Evolutionary conservation across 92 coral and sea anemone species (phyloP), one percentile per base, ranked within the genome.

Genomic region (Parazoanthus atlanticus): DNA sequence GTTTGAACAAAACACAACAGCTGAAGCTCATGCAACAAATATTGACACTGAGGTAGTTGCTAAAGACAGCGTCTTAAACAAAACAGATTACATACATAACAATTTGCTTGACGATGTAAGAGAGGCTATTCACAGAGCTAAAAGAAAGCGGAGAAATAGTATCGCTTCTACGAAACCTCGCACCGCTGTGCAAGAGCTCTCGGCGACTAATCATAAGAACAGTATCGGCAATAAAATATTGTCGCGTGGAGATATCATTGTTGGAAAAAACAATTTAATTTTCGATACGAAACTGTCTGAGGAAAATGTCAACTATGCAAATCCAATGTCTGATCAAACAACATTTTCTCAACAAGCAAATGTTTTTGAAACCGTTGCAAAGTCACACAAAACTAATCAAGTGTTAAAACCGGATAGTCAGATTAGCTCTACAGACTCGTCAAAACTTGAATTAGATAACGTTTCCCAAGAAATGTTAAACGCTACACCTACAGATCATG

Each of bases 71-170:
- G 8, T 26, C 26, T 15, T 58, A 33, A 64, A 34, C 3, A 66
- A 64, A 73, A 73, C 19, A 33, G 58, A 41, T 46, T 26, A 12
- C 32, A 25, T 8, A 34, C 52, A 13, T 28, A 38, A 26, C 52
- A 82, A 26, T 19, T n/a, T 82, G 26, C 86, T 65, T 25, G 61
- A 38, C 23, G 76, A 66, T 36, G 56, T 66, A 13, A 82, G 32
- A 71, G 76, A 81, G 28, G 74, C 23, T 52, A 23, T 81, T 41
- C 6, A 66, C 32, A 41, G 76, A 13, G 61, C 86, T 11, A 64
- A 82, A 40, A 29, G 52, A 7, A 75, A 38, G 34, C 79, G 79
- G n/a, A 82, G 86, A 28, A 38, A 82, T 47, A 65, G 75, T 25
- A 66, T 82, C 58, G 86, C 76, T 65, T 38, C 54, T 17, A 82